Percentiles rank a stretch among this genome's conserved stretches.
phyloP scores from a whole-genome alignment of 2,113 vertebrate species.

The Vombatus ursinus region DNA sequence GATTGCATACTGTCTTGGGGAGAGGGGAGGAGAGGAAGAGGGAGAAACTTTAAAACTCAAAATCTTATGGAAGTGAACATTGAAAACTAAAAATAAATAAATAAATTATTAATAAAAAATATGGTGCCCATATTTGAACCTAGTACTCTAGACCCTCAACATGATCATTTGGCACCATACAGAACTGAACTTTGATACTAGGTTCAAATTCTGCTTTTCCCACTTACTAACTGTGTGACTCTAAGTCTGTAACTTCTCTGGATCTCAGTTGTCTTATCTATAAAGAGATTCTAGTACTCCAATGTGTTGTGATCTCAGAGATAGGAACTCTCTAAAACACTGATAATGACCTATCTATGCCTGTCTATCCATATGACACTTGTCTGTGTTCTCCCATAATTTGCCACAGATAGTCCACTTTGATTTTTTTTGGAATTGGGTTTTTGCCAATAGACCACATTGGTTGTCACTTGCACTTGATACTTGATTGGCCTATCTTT shows the following conservation, averaged over 20 bases:
- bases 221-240: not conserved
- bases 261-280: not conserved
- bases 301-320: not conserved
- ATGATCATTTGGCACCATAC: not conserved
- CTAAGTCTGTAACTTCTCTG: not conserved
- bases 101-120: not conserved
- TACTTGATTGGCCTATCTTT: not conserved
- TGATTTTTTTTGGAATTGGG: not conserved
- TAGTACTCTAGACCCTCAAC: not conserved
- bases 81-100: no score
- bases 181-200: not conserved
- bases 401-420: not conserved
- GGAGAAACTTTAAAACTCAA: no score
- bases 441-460: not conserved
- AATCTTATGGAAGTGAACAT: no score
- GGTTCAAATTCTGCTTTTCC: not conserved
- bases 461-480: not conserved
- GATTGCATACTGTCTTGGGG: no score
- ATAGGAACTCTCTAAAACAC: not conserved
- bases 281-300: not conserved
- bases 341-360: not conserved
- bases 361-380: not conserved
- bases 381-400: not conserved
- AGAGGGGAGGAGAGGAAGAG: no score
- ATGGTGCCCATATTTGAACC: not conserved